Evolutionary conservation across 2,888 invertebrate species (phyloP).

Genomic region (Mycalesis mineus): DNA sequence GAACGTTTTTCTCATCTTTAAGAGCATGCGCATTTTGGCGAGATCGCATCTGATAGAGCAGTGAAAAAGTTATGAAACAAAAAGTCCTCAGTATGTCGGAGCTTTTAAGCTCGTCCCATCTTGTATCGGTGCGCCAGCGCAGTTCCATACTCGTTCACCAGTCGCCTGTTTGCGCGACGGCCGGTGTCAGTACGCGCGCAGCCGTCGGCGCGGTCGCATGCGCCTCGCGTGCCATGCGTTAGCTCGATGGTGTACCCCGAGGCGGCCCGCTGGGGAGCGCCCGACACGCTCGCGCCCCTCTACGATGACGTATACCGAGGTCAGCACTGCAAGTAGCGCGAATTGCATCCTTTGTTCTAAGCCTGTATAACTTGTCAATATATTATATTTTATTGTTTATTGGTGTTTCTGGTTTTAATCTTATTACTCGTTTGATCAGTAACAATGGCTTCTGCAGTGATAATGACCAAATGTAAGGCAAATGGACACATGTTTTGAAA

Average conservation of each 20-base stretch:
- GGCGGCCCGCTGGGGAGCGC: constrained; percentile 79
- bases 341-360: constrained; percentile 43
- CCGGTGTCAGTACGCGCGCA: constrained; percentile 60
- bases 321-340: constrained; percentile 63
- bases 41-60: background rate
- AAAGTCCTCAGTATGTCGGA: background rate
- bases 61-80: background rate
- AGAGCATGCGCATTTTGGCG: too few relatives aligned
- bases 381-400: constrained; percentile 11
- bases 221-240: constrained; percentile 54
- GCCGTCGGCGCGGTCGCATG: constrained; percentile 65
- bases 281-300: constrained; percentile 81
- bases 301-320: constrained; percentile 83
- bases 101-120: background rate
- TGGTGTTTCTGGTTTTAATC: constrained; percentile 3
- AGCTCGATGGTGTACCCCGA: constrained; percentile 78
- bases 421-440: background rate
- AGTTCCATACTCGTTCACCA: constrained; percentile 8
- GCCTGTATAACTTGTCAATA: constrained; percentile 24
- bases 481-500: background rate
- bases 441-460: constrained; percentile 13
- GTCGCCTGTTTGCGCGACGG: constrained; percentile 5
- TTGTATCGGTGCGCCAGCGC: constrained; percentile 5
- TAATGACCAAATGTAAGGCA: constrained; percentile 5
- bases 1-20: too few relatives aligned